A percentile compares a stretch with the other conserved stretches of the same genome.
Evolutionary conservation across 2,888 invertebrate species (phyloP).

Genomic region (Ophonus ardosiacus): DNA sequence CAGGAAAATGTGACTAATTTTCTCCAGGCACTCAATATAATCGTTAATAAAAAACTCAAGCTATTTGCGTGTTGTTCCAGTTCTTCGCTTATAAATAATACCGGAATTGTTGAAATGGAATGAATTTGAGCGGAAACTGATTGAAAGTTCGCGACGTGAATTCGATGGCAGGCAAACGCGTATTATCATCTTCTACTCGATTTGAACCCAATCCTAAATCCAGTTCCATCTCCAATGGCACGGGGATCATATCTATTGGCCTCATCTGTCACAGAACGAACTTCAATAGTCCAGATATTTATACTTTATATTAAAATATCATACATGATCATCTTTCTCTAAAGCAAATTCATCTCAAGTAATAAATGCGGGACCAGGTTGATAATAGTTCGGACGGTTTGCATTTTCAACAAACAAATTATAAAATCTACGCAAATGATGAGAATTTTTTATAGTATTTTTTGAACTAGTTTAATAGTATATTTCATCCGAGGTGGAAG

Average conservation of each 20-base stretch:
- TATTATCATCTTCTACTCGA: conserved; percentile 54
- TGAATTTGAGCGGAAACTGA: conserved; percentile 61
- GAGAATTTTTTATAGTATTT: too few species aligned
- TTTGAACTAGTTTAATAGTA: too few species aligned
- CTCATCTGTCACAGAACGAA: conserved; percentile 13
- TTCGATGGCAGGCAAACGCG: conserved; percentile 50
- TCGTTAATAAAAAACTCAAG: conserved; percentile 38
- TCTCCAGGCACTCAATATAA: background rate
- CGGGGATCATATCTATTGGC: background rate
- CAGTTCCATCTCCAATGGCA: conserved; percentile 21
- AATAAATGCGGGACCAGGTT: too few species aligned
- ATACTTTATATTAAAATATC: background rate
- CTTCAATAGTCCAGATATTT: background rate
- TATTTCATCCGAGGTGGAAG: too few species aligned
- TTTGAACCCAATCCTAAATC: conserved; percentile 41
- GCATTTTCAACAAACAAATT: too few species aligned
- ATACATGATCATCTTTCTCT: background rate
- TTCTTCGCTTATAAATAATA: conserved; percentile 44
- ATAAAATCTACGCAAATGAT: too few species aligned
- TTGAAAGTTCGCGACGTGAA: conserved; percentile 56
- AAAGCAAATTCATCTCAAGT: too few species aligned
- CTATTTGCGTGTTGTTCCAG: background rate
- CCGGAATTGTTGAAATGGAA: conserved; percentile 35
- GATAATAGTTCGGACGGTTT: too few species aligned
- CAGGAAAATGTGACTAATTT: background rate